Evolutionary conservation across 37 sponge, comb jelly and placozoan genomes (phyloP), one percentile per base, ranked within the genome.

Genomic region (Corticium candelabrum): DNA sequence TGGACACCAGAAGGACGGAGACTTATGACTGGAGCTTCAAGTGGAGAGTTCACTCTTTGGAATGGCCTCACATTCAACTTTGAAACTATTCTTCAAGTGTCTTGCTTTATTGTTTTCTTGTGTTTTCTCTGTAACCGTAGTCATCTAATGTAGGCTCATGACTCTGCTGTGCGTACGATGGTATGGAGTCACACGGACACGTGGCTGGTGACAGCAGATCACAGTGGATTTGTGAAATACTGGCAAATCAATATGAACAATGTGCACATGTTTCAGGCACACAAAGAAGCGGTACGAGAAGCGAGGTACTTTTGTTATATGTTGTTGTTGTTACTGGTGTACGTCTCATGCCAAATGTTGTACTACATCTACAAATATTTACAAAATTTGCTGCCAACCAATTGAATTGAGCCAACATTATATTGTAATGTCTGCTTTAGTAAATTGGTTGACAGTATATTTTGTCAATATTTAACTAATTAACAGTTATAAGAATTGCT

Each of bases 171-270:
- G 1, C 87, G 99, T 15, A 87, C 87, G 39, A 97, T 97, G 92
- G 36, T 35, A 43, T 97, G 94, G 91, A 91, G 88, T 68, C 92
- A 93, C 62, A 83, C 89, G 76, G 90, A 90, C 5, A 75, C 75
- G 36, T 97, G 99, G 99, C 80, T 97, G 86, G 81, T 90, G 70
- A 91, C 90, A 35, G 82, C 92, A 1, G 99, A 97, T 50, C 87
- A 93, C 85, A 81, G 86, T 5, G 99, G 99, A 4, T 81, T 70
- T 31, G 88, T 93, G 73, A 97, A 97, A 86, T 97, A 97, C 82
- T 97, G 99, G 99, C 99, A 97, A 88, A 69, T 84, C 4, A 93
- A 97, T 82, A 86, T 97, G 87, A 93, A 93, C 85, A 93, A 90
- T 70, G 94, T 97, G 5, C 89, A 97, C 67, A 86, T 87, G 3